These are phyloP conservation scores for Ancistrus triradiatus DNA, from an alignment of 2,113 vertebrate species.

Conservation along the genomic window DNA sequence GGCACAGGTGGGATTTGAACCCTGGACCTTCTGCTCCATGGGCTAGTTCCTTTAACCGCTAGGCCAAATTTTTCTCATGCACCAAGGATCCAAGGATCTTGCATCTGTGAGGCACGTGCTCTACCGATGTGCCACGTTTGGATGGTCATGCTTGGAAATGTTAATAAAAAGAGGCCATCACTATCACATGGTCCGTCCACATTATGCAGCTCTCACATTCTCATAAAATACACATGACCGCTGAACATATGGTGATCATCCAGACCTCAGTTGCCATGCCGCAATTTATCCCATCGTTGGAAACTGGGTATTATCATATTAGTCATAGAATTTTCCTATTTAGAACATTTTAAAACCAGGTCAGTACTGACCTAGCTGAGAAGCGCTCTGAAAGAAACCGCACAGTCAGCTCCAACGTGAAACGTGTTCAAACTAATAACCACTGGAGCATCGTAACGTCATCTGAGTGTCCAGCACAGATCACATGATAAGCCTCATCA, in stretches of 20 bases:
- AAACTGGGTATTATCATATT: conserved; percentile 47
- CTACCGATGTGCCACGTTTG: too few relatives aligned
- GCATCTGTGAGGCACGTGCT: too few relatives aligned
- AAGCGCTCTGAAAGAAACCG: background rate
- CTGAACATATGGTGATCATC: conserved; percentile 24
- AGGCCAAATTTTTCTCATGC: too few relatives aligned
- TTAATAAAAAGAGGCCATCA: too few relatives aligned
- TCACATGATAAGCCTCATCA: background rate
- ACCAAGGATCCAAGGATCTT: too few relatives aligned
- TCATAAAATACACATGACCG: background rate
- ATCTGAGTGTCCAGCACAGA: conserved; percentile 5
- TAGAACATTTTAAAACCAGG: too few relatives aligned
- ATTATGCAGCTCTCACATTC: too few relatives aligned
- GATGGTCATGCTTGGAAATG: too few relatives aligned
- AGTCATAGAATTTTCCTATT: conserved; percentile 43
- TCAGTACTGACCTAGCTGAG: background rate
- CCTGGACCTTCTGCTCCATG: too few relatives aligned
- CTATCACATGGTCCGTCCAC: too few relatives aligned
- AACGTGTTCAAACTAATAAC: conserved; percentile 16
- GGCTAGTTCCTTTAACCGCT: too few relatives aligned
- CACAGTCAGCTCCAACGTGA: background rate
- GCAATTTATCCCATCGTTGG: conserved; percentile 39
- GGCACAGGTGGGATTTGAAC: too few relatives aligned
- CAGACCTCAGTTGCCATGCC: conserved; percentile 37
- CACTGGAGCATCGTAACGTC: conserved; percentile 16